Conservation (phyloP, 2,888 invertebrate genomes). For the Tiliacea citrago region DNA sequence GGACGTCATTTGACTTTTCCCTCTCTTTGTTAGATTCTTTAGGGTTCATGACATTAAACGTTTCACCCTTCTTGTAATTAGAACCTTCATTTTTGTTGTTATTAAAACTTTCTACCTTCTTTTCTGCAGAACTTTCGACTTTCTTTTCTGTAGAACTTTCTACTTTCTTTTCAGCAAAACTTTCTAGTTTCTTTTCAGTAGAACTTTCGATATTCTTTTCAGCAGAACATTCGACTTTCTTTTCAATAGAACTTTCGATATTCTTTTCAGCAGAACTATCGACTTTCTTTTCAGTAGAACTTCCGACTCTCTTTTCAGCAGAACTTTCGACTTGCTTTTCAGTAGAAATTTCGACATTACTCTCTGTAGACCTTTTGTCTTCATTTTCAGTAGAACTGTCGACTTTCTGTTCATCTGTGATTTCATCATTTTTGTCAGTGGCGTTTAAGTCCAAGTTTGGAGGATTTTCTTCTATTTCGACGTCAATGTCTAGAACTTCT, state of each 20-base stretch:
- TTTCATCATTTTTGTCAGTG: conserved; percentile 4
- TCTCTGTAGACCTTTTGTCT: neutral
- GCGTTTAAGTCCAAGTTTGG: neutral
- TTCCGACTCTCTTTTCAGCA: neutral
- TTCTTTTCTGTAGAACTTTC: neutral
- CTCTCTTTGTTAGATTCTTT: neutral
- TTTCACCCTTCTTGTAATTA: conserved; percentile 12
- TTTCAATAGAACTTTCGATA: neutral
- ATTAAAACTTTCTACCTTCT: neutral
- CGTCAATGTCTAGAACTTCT: neutral
- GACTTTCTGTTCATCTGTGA: neutral
- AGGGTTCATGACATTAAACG: neutral
- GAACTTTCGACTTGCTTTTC: neutral
- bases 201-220: neutral
- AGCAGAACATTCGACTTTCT: neutral
- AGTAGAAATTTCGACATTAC: neutral
- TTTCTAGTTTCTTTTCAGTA: neutral
- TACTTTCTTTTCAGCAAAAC: neutral
- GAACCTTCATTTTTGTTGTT: conserved; percentile 3
- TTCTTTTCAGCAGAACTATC: neutral
- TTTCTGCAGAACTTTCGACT: neutral
- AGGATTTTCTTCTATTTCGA: neutral
- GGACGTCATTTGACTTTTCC: neutral
- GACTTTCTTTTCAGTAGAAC: neutral
- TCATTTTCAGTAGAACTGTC: conserved; percentile 5